Evolutionary conservation across 1,140 invertebrate species (phyloP).

Genomic region (Drosophila lacertosa): DNA sequence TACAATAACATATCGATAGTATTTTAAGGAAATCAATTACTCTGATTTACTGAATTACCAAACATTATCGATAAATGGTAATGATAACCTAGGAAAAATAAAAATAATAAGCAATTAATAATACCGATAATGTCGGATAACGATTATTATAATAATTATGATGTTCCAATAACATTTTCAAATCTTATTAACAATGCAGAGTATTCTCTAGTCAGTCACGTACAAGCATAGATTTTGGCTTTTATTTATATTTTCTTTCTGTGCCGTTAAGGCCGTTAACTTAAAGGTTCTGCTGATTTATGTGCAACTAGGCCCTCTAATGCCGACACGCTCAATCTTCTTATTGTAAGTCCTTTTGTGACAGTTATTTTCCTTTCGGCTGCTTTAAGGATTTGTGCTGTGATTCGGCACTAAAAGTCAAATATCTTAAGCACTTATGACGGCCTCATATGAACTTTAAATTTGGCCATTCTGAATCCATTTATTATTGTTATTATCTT

Average conservation of each 20-base stretch:
- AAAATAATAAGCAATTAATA: too few relatives aligned
- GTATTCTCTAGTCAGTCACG: conserved; percentile 5
- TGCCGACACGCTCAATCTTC: conserved; percentile 38
- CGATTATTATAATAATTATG: too few relatives aligned
- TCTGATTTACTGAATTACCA: too few relatives aligned
- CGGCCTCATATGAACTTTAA: not conserved
- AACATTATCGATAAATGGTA: too few relatives aligned
- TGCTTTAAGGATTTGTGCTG: conserved; percentile 16
- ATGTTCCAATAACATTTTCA: too few relatives aligned
- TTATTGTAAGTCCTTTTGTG: conserved; percentile 24
- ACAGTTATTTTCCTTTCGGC: conserved; percentile 26
- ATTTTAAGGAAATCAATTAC: too few relatives aligned
- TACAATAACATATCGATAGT: too few relatives aligned
- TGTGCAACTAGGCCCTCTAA: conserved; percentile 26
- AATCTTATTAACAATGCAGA: too few relatives aligned
- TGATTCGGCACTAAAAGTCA: conserved; percentile 18
- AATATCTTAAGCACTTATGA: conserved; percentile 12
- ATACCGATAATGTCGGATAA: too few relatives aligned
- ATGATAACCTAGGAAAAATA: too few relatives aligned
- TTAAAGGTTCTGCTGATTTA: conserved; percentile 44
- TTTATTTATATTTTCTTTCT: not conserved
- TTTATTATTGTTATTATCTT: conserved; percentile 3
- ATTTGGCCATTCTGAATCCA: not conserved
- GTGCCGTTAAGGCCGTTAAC: conserved; percentile 3
- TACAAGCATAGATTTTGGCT: not conserved